phyloP scores from a whole-genome alignment of 2,113 vertebrate species.

The Penelope pileata region DNA sequence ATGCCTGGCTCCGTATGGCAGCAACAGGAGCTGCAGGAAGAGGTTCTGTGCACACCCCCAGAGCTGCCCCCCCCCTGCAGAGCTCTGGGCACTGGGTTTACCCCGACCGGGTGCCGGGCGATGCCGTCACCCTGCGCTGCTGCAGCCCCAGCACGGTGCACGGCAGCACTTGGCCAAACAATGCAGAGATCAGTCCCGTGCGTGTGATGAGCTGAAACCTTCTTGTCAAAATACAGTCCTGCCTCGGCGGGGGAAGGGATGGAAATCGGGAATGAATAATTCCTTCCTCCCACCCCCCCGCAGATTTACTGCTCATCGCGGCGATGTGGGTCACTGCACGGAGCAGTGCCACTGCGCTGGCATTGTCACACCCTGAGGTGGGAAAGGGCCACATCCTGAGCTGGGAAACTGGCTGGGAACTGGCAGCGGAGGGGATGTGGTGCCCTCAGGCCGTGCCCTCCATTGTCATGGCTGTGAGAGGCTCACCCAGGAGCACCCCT shows the following conservation, averaged over 20 bases:
- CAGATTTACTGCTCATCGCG: not conserved
- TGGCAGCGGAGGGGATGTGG: not conserved
- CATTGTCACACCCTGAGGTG: too few species aligned
- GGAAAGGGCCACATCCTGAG: rapidly evolving
- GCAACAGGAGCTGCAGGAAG: not conserved
- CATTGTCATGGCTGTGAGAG: rapidly evolving
- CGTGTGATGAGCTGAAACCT: not conserved
- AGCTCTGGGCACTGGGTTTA: too few species aligned
- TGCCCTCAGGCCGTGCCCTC: not conserved
- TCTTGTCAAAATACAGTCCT: not conserved
- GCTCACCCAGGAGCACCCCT: rapidly evolving
- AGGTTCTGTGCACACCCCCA: not conserved
- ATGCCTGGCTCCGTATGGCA: not conserved
- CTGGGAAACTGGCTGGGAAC: not conserved
- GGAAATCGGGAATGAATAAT: not conserved
- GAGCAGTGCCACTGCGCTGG: too few species aligned
- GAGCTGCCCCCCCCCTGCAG: not conserved
- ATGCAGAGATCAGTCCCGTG: rapidly evolving
- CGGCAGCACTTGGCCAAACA: not conserved
- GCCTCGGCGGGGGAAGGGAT: not conserved
- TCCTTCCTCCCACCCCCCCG: not conserved
- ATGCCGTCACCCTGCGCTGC: rapidly evolving
- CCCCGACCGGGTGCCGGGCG: too few species aligned
- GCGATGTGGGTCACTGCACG: not conserved
- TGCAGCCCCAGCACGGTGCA: rapidly evolving